Evolutionary conservation across 2,113 vertebrate genomes (phyloP).

Genomic region (Tretioscincus oriximinensis): DNA sequence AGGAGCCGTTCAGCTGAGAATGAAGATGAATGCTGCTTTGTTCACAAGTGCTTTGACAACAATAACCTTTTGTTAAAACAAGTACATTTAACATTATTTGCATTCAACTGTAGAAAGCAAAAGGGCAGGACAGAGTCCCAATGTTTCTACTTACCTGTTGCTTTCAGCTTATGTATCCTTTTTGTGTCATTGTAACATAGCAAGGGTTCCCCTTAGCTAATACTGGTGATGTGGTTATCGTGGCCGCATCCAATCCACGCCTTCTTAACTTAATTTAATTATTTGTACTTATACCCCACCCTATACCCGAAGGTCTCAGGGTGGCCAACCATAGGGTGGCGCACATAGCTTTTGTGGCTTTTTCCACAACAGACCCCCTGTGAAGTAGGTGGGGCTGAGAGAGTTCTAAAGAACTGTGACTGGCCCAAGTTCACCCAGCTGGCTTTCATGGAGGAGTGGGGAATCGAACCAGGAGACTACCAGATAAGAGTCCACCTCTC

Average conservation of each 20-base stretch:
- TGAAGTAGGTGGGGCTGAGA: too few relatives aligned
- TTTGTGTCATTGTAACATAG: background rate
- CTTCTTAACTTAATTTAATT: too few relatives aligned
- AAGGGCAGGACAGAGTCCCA: background rate
- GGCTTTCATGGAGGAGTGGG: too few relatives aligned
- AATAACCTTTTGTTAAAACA: background rate
- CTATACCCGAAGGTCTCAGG: too few relatives aligned
- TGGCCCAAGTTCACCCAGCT: too few relatives aligned
- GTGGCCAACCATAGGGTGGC: too few relatives aligned
- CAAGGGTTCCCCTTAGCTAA: background rate
- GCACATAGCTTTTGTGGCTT: too few relatives aligned
- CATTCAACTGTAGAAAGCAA: background rate
- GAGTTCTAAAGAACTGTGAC: too few relatives aligned
- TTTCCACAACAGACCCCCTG: too few relatives aligned
- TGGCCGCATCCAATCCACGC: background rate
- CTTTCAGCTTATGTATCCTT: background rate
- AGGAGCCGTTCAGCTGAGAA: background rate
- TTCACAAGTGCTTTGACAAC: background rate
- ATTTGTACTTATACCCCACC: too few relatives aligned
- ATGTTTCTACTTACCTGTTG: background rate
- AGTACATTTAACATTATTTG: background rate
- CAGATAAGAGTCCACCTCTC: too few relatives aligned
- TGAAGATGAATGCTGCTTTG: background rate
- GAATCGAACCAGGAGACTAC: too few relatives aligned
- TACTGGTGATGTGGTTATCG: background rate